Evolutionary conservation across 2,888 invertebrate genomes (phyloP), one percentile per base, ranked within the genome.

Genomic region (Synanthedon myopaeformis): DNA sequence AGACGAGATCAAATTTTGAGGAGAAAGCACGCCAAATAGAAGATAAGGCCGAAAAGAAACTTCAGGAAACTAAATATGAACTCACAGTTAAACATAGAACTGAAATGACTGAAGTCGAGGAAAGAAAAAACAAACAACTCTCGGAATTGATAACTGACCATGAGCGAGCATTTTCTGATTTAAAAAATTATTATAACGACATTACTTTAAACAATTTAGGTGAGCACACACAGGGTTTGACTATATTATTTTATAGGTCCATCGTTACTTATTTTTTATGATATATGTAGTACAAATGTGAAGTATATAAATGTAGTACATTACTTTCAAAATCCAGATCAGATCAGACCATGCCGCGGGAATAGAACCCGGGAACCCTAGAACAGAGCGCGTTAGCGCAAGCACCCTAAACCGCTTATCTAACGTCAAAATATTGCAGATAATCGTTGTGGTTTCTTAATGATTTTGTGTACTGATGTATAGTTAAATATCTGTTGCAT

Each of bases 151-250:
- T 95, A 59, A 89, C 90, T 42, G 92, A 93, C 66, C 97, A 98
- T 69, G 96, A 96, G 59, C 91, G 91, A 63, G 93, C 95, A 0
- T 96, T 96, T 72, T 90, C 91, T 49, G 96, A 97, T 74, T 92
- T 98, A 83, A 97, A 97, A 76, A 95, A 94, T 76, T 98, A 97
- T 81, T 98, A 97, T 71, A 97, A 97, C 68, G 96, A 97, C 66
- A 97, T 98, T 53, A 96, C 96, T 0, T 85, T 96, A 12, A 97
- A 97, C 76, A 98, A 98, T 80, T 88, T 98, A 60, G 95, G 96
- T 82, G 59, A 65, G 69, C 55, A 14, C 49, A 17, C 19, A 11
- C 19, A 8, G 6, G 4, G 45, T 45, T 35, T 35, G 0, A 6
- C 0, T 35, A 35, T 8, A 10, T 35, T 5, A 35, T 35, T 35